Percentiles rank a stretch among this genome's conserved stretches.
Conservation (phyloP, 2,113 vertebrate species). For the Rattus rattus region DNA sequence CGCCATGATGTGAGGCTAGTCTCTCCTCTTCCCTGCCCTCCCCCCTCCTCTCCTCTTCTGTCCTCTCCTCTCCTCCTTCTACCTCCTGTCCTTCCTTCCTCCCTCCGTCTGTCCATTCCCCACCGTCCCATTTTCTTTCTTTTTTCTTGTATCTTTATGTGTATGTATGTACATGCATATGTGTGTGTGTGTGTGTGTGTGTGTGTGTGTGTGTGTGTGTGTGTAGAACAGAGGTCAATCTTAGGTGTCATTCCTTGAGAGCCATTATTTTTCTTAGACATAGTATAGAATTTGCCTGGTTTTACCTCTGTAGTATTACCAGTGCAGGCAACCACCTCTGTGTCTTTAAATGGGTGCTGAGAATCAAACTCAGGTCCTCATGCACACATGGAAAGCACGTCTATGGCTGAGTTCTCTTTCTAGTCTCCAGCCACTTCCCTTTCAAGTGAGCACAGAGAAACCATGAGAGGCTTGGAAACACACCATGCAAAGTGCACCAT, state of each 20-base stretch:
- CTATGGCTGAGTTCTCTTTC: neutral
- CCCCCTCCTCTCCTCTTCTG: neutral
- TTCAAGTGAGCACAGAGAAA: neutral
- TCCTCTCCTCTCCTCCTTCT: neutral
- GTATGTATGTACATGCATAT: neutral
- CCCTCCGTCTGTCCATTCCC: too few relatives aligned
- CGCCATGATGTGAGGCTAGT: neutral
- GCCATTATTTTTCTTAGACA: neutral
- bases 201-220: neutral
- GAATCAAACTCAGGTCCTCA: neutral
- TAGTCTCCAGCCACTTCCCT: neutral
- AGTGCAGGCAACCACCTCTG: neutral
- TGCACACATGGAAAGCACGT: neutral
- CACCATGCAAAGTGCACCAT: neutral
- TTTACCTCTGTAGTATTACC: neutral
- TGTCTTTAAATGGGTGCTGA: neutral
- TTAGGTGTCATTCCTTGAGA: neutral
- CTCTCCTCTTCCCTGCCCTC: rapidly evolving
- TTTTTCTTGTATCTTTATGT: neutral
- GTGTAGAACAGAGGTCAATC: neutral
- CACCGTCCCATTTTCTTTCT: neutral
- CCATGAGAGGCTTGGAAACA: neutral
- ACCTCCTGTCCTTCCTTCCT: too few relatives aligned
- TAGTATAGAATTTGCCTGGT: neutral
- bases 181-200: neutral